Base-by-base conservation (phyloP, 2,113 vertebrate species). In the Triplophysa dalaica region DNA sequence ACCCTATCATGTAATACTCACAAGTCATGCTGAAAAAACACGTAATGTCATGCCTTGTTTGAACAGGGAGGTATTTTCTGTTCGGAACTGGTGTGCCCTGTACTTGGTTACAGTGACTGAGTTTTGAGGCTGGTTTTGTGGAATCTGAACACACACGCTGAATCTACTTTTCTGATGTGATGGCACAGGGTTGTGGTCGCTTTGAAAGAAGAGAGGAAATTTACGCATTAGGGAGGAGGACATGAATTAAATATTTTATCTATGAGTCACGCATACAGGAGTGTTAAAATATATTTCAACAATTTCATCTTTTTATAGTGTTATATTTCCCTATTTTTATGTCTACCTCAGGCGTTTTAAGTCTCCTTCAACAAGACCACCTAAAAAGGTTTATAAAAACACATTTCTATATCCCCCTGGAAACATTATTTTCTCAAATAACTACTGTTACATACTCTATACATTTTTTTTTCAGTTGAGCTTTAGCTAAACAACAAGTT, bases 21-120 rank as follows among this genome's bases (percentile, higher is more conserved):
- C 14, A 54, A 5, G 17, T 13, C 4, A 21, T 11, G n/a, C 41
- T 17, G n/a, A 7, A 48, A 7, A 48, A 22, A 50, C 43, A 3
- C 12, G 14, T 24, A 50, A 50, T 12, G n/a, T 68, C 41, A 48
- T 21, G n/a, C 45, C 41, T 50, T 21, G 22, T 72, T 58, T 38
- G n/a, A 5, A 4, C 19, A 41, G 33, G 26, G 52, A 41, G 19
- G 50, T 29, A 22, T 58, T 8, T 10, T 12, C 29, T 60, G 29
- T 73, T 73, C 2, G 12, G 52, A 22, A 14, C 29, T 73, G 68
- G 19, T 73, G 19, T 58, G 29, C 58, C 29, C n/a, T 73, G 29
- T 73, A 17, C 54, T 38, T 60, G 70, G 33, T 73, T 54, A 43
- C 54, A 43, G 8, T 60, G 54, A 41, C 33, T 70, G 68, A 70